These are phyloP conservation scores for Nemotelus nigrinus DNA, from an alignment of 2,888 invertebrate genomes.

Conservation along the genomic window DNA sequence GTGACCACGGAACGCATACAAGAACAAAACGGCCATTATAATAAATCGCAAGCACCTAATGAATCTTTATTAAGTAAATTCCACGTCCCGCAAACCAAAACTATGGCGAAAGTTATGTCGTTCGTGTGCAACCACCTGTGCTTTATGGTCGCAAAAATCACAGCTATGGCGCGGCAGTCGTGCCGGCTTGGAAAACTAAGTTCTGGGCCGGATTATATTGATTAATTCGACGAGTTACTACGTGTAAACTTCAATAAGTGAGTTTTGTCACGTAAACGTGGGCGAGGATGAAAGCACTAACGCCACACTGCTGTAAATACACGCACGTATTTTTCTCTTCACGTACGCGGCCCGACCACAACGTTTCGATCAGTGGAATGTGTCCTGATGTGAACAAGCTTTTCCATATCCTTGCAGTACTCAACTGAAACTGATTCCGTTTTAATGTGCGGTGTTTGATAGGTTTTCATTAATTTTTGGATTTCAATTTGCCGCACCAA, in stretches of 20 bases:
- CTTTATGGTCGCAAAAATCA: conserved; percentile 32
- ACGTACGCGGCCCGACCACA: no score
- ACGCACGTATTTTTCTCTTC: conserved; percentile 19
- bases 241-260: conserved; percentile 25
- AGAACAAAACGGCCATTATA: conserved; percentile 24
- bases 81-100: conserved; percentile 15
- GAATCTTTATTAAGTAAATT: no score
- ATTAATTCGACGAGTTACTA: conserved; percentile 9
- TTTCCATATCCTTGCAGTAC: no score
- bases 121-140: conserved; percentile 35
- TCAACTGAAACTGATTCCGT: no score
- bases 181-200: not conserved
- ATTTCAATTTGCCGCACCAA: no score
- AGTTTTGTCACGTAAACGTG: conserved; percentile 34
- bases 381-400: no score
- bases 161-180: not conserved
- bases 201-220: conserved; percentile 19
- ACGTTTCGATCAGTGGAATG: no score
- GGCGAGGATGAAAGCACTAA: not conserved
- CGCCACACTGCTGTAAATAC: not conserved
- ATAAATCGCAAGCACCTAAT: not conserved
- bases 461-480: no score
- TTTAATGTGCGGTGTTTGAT: no score
- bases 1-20: not conserved
- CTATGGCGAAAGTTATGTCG: conserved; percentile 4